A percentile compares a stretch with the other conserved stretches of the same genome.
Conservation (phyloP, 2,888 invertebrate genomes). For the Leucophora obtusa region DNA sequence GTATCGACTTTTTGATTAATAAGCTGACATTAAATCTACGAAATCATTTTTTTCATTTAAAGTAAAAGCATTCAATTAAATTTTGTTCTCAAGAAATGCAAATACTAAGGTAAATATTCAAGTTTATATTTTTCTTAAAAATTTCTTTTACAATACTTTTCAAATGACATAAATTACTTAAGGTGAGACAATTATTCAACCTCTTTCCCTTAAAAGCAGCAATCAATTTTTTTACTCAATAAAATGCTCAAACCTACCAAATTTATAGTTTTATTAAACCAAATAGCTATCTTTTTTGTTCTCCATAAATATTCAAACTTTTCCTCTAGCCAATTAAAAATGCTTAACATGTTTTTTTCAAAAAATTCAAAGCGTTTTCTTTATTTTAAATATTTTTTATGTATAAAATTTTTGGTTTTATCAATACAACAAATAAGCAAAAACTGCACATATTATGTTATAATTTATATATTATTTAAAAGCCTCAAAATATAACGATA, state of each 20-base stretch:
- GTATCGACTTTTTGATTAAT: too few relatives aligned
- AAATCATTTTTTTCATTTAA: neutral
- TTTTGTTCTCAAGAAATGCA: too few relatives aligned
- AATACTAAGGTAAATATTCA: too few relatives aligned
- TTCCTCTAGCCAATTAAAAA: neutral
- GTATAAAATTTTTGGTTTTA: constrained; percentile 28
- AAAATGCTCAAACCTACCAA: neutral
- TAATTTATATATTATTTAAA: constrained; percentile 31
- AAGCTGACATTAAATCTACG: too few relatives aligned
- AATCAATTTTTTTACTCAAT: neutral
- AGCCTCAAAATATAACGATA: constrained; percentile 32
- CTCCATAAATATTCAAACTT: neutral
- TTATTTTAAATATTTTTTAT: constrained; percentile 39
- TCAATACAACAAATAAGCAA: constrained; percentile 57
- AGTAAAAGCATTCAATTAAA: too few relatives aligned
- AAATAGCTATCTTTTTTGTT: neutral
- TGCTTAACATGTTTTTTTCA: constrained; percentile 19
- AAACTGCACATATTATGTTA: constrained; percentile 10
- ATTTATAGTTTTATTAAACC: too few relatives aligned
- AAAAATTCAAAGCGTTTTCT: constrained; percentile 66
- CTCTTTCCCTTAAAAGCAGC: neutral
- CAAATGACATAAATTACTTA: too few relatives aligned
- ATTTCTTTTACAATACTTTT: too few relatives aligned
- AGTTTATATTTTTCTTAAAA: too few relatives aligned
- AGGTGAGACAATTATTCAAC: too few relatives aligned